Percentiles rank a stretch among this genome's conserved stretches.
phyloP scores from a whole-genome alignment of 2,113 vertebrate species.

The Atherinomorus stipes region DNA sequence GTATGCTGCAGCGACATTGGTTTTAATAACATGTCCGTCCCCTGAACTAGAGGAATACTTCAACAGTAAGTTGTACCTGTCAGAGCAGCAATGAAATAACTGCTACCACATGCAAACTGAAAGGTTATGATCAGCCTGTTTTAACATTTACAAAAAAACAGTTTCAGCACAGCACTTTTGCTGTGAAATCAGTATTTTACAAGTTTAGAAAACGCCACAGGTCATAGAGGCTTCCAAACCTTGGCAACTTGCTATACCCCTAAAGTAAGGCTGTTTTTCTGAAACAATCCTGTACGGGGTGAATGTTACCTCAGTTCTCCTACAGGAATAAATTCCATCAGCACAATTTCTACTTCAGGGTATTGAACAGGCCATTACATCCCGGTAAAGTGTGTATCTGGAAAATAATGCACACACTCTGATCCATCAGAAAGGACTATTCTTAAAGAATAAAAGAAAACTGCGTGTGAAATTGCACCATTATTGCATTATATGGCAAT shows the following conservation, averaged over 20 bases:
- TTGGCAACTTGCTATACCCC: neutral
- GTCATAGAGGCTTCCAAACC: neutral
- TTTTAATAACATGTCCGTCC: no score
- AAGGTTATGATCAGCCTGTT: no score
- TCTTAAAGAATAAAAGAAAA: constrained; percentile 20
- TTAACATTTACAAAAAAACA: no score
- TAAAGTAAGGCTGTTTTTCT: neutral
- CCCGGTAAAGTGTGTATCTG: neutral
- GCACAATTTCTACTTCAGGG: neutral
- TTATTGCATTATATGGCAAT: constrained; percentile 32
- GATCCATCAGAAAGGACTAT: neutral
- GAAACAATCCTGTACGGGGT: neutral
- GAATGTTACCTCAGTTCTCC: neutral
- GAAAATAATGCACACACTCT: constrained; percentile 11
- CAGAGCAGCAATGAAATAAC: no score
- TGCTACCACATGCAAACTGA: no score
- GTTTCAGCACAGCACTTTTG: no score
- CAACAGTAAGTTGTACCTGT: no score
- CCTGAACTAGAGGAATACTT: no score
- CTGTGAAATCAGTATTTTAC: neutral
- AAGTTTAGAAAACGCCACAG: neutral
- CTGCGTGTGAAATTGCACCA: constrained; percentile 44
- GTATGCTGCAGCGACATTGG: no score
- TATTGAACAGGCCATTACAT: neutral
- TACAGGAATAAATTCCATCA: neutral